Evolutionary conservation across 2,797 vertebrate species (phyloP), one percentile per base, ranked within the genome.

Genomic region (Natrix natrix): DNA sequence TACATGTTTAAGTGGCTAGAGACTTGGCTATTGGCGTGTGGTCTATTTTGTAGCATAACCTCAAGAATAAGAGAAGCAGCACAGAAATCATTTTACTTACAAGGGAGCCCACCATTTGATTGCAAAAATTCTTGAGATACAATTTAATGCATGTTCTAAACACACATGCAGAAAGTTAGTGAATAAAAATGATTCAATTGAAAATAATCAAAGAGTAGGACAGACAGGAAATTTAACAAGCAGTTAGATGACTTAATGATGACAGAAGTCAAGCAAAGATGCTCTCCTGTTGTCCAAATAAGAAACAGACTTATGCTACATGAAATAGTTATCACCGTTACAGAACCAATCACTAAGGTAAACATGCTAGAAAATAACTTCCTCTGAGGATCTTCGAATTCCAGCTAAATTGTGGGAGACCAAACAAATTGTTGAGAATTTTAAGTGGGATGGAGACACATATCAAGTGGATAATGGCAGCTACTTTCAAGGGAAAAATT

Each of bases 11-110:
- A 98, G 97, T 98, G 97, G 97, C 97, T 97, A 97, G 97, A 98
- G 97, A 98, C 96, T 97, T 97, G 97, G 96, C 97, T 98, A 96
- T 98, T 97, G 97, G 98, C 98, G 98, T 99, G 99, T 99, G 98
- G 98, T 98, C 99, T 94, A 97, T 97, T 97, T 98, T 97, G 98
- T 98, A 98, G 97, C 97, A 98, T 96, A 97, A 96, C 96, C 96
- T 96, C 8, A 97, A 98, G 98, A 96, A 97, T 97, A 96, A 98
- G 98, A 97, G 97, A 97, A 98, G 96, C 98, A 98, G 97, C 97
- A 97, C 97, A 90, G 97, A 98, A 98, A 98, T 97, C 87, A 89
- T 97, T 97, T 97, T 96, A 97, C 96, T 95, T 94, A 96, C 86
- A 95, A 95, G 93, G 92, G 96, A 93, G 88, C 93, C 95, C 97